Evolutionary conservation across 2,888 invertebrate species (phyloP), one percentile per base, ranked within the genome.

Genomic region (Amphipoea lucens): DNA sequence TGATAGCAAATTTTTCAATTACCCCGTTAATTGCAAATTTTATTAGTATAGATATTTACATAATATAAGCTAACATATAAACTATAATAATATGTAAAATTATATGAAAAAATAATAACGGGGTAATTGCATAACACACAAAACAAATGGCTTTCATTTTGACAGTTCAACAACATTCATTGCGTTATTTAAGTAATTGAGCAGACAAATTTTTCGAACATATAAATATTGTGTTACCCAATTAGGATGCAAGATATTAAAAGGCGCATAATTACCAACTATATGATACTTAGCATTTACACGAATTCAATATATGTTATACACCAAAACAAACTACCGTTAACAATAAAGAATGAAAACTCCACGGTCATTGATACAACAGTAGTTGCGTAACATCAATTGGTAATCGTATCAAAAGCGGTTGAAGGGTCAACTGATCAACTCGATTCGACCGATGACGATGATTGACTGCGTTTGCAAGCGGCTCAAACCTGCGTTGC

Each of bases 341-440:
- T 74, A 57, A 79, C 74, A 87, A 86, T 76, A 75, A 68, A 74
- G n/a, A 74, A 51, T 68, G 57, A 77, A 76, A 77, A 77, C 68
- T 48, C 68, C 76, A 80, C 79, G 80, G 72, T 69, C 71, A 75
- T 68, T 74, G 74, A 70, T 74, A 85, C 63, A 85, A 81, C 57
- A 78, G 51, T 62, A n/a, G 71, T 89, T 89, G 83, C 81, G 81
- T 86, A 87, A 89, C 76, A 66, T 67, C 54, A 78, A 84, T 79
- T 82, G 71, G 83, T 88, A 85, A 88, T 88, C 81, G 80, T 76
- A 78, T 82, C 83, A 81, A 83, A 86, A 36, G 67, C 76, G 74
- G 82, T 81, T 78, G 82, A 76, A 77, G 74, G 89, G 89, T 86
- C 88, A 82, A 68, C 76, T 78, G 88, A 87, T 83, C 88, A 76